Base-by-base conservation (phyloP, 2,797 vertebrate species). In the Momotus momota region DNA sequence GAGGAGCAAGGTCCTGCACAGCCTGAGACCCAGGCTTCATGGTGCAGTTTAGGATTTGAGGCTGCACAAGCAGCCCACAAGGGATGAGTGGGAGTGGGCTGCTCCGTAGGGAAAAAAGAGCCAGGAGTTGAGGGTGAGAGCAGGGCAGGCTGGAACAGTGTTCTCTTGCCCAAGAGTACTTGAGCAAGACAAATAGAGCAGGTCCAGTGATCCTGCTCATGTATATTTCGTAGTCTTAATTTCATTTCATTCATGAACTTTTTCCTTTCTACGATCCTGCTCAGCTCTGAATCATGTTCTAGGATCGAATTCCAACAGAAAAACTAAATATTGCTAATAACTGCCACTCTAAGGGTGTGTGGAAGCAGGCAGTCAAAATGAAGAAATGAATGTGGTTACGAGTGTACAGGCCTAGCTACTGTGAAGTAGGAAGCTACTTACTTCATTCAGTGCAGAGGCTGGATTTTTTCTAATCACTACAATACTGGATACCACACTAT, bases 401-500 rank as follows among this genome's bases (percentile, higher is more conserved):
- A 77, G 19, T 35, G 9, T 75, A 25, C 15, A 74, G 80, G 43
- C 9, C 17, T 71, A 64, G 48, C 21, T 41, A 15, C 12, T 61
- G 38, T 33, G 29, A 61, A 52, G 20, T 14, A 54, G 66, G 58
- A 84, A 75, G 29, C 31, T 40, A 12, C 41, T 69, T 78, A 8
- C 6, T 26, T 82, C 12, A 16, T 72, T 91, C 11, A 41, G 15
- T 71, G 33, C 35, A 60, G 48, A 51, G 58, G 10, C 31, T 78
- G 49, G 12, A 51, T 71, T 81, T 49, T 55, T 90, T 86, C 57
- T 51, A 82, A 65, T 75, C 33, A 17, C 54, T 69, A 18, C 22
- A 57, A 5, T 41, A 27, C 46, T 0, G 0, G 52, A 33, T 69
- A 17, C 20, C 84, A 14, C 40, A 17, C 22, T 69, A 1, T 46